Evolutionary conservation across 2,888 invertebrate species (phyloP), one percentile per base, ranked within the genome.

Genomic region (Netelia fuscicornis): DNA sequence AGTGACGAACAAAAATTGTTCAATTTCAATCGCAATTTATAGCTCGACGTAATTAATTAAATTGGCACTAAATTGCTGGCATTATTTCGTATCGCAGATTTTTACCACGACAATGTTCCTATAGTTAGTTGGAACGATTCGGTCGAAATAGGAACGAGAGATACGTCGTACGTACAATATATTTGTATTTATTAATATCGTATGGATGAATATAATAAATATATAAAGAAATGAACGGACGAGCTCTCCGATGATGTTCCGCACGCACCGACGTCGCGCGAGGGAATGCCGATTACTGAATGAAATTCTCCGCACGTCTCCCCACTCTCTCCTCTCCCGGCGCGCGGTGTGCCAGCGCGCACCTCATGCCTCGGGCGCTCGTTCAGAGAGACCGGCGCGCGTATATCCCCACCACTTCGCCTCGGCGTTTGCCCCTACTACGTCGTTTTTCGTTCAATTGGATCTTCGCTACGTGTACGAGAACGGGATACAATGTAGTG

Each of bases 201-300:
- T n/a, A 25, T 48, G 17, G 17, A 48, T 56, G 58, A 23, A 30
- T 23, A 62, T 23, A 23, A 60, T 30, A 25, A 25, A n/a, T 42
- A 11, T 56, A 25, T 65, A 23, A 58, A 20, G 17, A 42, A 44
- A 62, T 2, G 11, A 48, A 48, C 48, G 48, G 13, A 48, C 48
- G 13, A 8, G 10, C 10, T 48, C 48, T 48, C 48, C 37, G 17
- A 17, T 17, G 30, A 71, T 54, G 75, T 42, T 82, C 80, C 80
- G 72, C 87, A 42, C 83, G 84, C 83, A 82, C 80, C 82, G 81
- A 83, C 81, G 86, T 81, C 87, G 84, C 84, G 84, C 85, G 87
- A 88, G 86, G 86, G 85, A 88, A 87, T 88, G 88, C 78, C 86
- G 84, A 85, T 86, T 81, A 79, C 83, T 84, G 87, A 88, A 88